These are phyloP conservation scores for Champsocephalus gunnari DNA, from an alignment of 2,797 vertebrate genomes.

Conservation along the genomic window DNA sequence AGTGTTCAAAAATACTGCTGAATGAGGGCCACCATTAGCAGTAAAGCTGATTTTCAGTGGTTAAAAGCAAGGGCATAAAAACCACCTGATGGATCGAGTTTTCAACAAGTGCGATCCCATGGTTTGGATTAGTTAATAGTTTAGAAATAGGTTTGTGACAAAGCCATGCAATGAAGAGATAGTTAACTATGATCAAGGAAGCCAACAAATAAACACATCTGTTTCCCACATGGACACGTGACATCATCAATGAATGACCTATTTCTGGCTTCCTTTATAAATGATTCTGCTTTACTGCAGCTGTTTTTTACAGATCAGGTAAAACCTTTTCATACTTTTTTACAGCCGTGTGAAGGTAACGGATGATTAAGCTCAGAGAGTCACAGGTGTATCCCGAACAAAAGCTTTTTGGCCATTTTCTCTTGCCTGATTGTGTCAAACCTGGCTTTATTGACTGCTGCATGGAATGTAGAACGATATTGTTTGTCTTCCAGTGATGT, in stretches of 20 bases:
- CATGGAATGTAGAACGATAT: constrained; percentile 27
- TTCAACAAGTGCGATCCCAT: constrained; percentile 46
- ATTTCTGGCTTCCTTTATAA: constrained; percentile 38
- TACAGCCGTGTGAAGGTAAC: constrained; percentile 36
- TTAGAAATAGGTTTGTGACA: constrained; percentile 8
- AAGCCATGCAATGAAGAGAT: constrained; percentile 12
- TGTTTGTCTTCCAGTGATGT: constrained; percentile 11
- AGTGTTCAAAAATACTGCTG: constrained; percentile 51
- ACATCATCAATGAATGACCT: constrained; percentile 38
- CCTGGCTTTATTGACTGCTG: constrained; percentile 41
- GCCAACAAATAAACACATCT: constrained; percentile 31
- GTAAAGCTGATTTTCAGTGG: constrained; percentile 54
- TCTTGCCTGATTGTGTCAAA: constrained; percentile 62
- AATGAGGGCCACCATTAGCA: constrained; percentile 34
- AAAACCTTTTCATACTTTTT: constrained; percentile 26
- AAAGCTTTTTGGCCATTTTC: constrained; percentile 63
- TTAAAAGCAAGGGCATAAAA: constrained; percentile 59
- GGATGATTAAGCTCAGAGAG: constrained; percentile 57
- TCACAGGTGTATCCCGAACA: constrained; percentile 65
- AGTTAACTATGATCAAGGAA: constrained; percentile 18
- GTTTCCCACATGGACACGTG: constrained; percentile 44
- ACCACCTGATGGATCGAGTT: constrained; percentile 26
- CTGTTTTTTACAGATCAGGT: constrained; percentile 18
- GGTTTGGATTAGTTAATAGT: constrained; percentile 4
- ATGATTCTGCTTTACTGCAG: constrained; percentile 47